Percentiles rank a stretch among this genome's conserved stretches.
Evolutionary conservation across 2,113 vertebrate genomes (phyloP).

Genomic region (Ia io): DNA sequence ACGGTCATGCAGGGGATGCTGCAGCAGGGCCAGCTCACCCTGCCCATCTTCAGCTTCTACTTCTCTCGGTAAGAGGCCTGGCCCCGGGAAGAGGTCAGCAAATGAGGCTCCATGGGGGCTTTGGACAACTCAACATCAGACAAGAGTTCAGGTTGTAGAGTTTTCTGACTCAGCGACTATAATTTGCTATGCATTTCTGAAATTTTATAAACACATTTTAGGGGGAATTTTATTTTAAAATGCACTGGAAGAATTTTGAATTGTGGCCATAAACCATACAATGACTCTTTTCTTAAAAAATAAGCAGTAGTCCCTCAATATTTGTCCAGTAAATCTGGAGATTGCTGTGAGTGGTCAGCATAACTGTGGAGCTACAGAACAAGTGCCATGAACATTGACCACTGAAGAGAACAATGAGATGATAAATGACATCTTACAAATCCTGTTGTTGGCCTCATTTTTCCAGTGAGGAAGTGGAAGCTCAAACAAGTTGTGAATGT

Average conservation of each 20-base stretch:
- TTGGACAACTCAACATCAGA: neutral
- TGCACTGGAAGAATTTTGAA: neutral
- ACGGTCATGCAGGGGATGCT: slow-evolving; percentile 70
- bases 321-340: neutral
- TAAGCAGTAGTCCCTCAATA: neutral
- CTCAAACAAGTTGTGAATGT: neutral
- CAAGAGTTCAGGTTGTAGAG: neutral
- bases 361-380: neutral
- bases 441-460: neutral
- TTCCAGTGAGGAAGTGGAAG: neutral
- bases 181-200: neutral
- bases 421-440: neutral
- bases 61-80: slow-evolving; percentile 67
- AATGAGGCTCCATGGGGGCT: neutral
- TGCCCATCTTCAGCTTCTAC: slow-evolving; percentile 82
- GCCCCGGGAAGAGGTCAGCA: fast-evolving
- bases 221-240: neutral
- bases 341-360: neutral
- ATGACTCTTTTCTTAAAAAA: neutral
- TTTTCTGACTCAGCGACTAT: neutral
- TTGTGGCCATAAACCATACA: neutral
- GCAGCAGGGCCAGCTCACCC: slow-evolving; percentile 74
- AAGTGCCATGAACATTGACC: neutral
- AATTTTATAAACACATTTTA: neutral
- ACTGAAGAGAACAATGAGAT: neutral